Percentiles rank a stretch among this genome's conserved stretches.
phyloP scores from a whole-genome alignment of 2,797 vertebrate genomes.

The Arrhamphus sclerolepis region DNA sequence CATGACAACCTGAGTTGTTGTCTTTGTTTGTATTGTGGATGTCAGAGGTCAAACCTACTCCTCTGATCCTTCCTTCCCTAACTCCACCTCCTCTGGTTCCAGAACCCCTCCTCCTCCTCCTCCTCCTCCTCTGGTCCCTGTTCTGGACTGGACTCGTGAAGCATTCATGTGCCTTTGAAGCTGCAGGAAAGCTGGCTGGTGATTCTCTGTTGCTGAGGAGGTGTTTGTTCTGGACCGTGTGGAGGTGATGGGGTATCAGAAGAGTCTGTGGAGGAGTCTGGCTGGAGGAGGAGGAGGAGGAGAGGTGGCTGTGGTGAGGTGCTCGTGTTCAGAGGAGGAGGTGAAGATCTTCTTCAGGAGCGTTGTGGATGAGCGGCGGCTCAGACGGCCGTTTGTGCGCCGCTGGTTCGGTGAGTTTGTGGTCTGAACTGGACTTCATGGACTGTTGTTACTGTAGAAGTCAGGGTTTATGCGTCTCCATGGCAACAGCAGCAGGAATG shows the following conservation, averaged over 20 bases:
- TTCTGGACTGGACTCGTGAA: neutral
- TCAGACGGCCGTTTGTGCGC: conserved; percentile 14
- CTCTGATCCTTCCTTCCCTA: too few relatives aligned
- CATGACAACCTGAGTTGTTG: too few relatives aligned
- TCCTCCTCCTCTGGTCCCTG: neutral
- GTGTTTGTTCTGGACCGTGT: neutral
- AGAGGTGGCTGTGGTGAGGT: conserved; percentile 37
- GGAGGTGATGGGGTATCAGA: conserved; percentile 52
- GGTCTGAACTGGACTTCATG: neutral
- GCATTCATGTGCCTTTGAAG: conserved; percentile 17
- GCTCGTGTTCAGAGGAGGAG: conserved; percentile 42
- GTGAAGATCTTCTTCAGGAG: conserved; percentile 51
- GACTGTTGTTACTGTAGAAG: too few relatives aligned
- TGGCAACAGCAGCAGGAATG: too few relatives aligned
- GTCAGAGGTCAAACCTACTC: neutral
- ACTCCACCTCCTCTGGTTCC: neutral
- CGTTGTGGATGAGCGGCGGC: conserved; percentile 7
- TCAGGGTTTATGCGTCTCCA: too few relatives aligned
- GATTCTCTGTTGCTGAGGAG: neutral
- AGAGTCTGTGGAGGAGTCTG: conserved; percentile 36
- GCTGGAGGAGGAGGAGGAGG: conserved; percentile 15
- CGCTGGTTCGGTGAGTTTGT: conserved; percentile 46
- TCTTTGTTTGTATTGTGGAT: too few relatives aligned
- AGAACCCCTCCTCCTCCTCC: neutral
- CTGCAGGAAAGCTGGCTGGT: conserved; percentile 7